Conservation (phyloP, 1,140 invertebrate species). For the Frieseomelitta varia region DNA sequence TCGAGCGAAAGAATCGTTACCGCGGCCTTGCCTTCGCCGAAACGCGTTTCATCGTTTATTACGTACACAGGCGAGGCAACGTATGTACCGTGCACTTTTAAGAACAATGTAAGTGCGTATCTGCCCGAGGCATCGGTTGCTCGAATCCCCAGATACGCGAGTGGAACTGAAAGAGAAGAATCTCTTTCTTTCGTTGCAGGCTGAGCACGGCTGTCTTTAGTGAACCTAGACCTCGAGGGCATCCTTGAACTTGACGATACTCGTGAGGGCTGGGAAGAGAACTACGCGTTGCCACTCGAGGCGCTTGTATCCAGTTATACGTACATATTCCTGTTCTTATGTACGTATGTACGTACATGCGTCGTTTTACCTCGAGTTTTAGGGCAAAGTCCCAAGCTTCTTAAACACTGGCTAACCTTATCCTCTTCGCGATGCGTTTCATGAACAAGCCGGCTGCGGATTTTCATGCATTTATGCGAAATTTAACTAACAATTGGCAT, state of each 20-base stretch:
- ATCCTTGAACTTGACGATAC: conserved; percentile 56
- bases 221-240: conserved; percentile 58
- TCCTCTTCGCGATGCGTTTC: too few species aligned
- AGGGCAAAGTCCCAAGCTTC: neutral
- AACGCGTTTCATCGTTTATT: conserved; percentile 12
- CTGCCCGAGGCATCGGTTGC: conserved; percentile 26
- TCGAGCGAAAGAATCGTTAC: neutral
- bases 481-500: too few species aligned
- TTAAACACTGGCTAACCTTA: too few species aligned
- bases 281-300: conserved; percentile 22
- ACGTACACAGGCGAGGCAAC: neutral
- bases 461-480: too few species aligned
- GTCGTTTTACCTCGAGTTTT: conserved; percentile 16
- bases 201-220: conserved; percentile 30
- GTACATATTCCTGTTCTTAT: conserved; percentile 6
- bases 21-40: conserved; percentile 1
- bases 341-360: too few species aligned
- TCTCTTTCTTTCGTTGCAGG: conserved; percentile 34
- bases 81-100: conserved; percentile 19
- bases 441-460: too few species aligned
- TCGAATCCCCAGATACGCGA: conserved; percentile 26
- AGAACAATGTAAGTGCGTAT: conserved; percentile 41
- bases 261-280: conserved; percentile 32
- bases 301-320: conserved; percentile 22
- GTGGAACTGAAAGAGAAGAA: conserved; percentile 33